Percentiles rank a stretch among this genome's conserved stretches.
Evolutionary conservation across 2,888 invertebrate genomes (phyloP).

Genomic region (Drosophila ezoana): DNA sequence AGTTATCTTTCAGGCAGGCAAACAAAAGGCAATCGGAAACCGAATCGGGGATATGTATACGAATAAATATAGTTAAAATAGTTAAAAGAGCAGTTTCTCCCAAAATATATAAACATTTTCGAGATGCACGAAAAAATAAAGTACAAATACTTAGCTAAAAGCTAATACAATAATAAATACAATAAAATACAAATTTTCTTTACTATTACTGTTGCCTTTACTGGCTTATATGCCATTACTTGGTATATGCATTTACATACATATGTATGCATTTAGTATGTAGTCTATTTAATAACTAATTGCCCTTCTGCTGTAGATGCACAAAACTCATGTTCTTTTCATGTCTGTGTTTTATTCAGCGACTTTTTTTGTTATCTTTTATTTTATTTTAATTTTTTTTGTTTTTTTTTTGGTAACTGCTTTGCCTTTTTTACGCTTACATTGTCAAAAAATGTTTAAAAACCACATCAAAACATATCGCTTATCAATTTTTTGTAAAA

Average conservation of each 20-base stretch:
- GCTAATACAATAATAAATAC: conserved; percentile 48
- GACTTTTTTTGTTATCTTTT: conserved; percentile 19
- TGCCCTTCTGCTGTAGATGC: conserved; percentile 42
- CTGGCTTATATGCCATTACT: conserved; percentile 27
- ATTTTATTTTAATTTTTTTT: conserved; percentile 23
- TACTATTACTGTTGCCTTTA: conserved; percentile 19
- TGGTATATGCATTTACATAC: conserved; percentile 58
- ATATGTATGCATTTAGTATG: conserved; percentile 62
- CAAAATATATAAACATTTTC: conserved; percentile 30
- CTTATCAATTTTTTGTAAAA: conserved; percentile 64
- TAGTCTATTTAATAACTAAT: conserved; percentile 54
- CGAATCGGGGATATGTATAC: conserved; percentile 21
- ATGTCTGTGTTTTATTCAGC: too few relatives aligned
- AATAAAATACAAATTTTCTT: conserved; percentile 43
- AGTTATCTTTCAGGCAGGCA: conserved; percentile 39
- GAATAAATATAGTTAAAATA: conserved; percentile 3
- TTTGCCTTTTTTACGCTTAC: conserved; percentile 72
- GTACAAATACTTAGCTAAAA: conserved; percentile 35
- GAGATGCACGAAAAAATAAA: conserved; percentile 46
- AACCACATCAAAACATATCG: conserved; percentile 79
- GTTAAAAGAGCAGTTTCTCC: conserved; percentile 24
- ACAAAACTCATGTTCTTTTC: conserved; percentile 45
- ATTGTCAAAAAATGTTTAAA: conserved; percentile 71
- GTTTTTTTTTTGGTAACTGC: conserved; percentile 69
- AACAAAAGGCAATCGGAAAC: conserved; percentile 62